Evolutionary conservation across 2,113 vertebrate genomes (phyloP).

Genomic region (Amphilophus citrinellus): DNA sequence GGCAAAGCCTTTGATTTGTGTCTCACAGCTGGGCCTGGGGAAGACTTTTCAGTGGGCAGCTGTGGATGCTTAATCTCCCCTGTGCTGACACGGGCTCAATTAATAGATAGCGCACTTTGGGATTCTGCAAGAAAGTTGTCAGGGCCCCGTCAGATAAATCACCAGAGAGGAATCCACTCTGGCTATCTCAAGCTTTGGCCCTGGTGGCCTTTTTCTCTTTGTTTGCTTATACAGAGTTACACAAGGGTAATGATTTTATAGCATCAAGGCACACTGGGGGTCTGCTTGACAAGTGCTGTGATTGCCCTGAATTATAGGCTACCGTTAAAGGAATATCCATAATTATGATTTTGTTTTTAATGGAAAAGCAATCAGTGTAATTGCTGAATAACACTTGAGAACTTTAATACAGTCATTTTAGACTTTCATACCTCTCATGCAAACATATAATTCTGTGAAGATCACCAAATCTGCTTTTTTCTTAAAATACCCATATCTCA

Average conservation of each 20-base stretch:
- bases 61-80: slow-evolving; percentile 83
- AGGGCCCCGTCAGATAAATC: slow-evolving; percentile 80
- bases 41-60: slow-evolving; percentile 79
- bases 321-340: slow-evolving; percentile 16
- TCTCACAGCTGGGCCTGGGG: slow-evolving; percentile 75
- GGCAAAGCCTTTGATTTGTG: slow-evolving; percentile 78
- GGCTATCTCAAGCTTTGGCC: slow-evolving; percentile 62
- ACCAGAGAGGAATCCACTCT: slow-evolving; percentile 74
- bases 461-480: slow-evolving; percentile 11
- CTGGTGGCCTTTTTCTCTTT: slow-evolving; percentile 52
- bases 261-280: not conserved
- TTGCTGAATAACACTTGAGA: slow-evolving; percentile 3
- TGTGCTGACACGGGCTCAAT: slow-evolving; percentile 82
- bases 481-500: not conserved
- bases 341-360: slow-evolving; percentile 42
- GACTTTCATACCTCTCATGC: slow-evolving; percentile 4
- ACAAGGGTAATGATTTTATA: slow-evolving; percentile 48
- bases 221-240: slow-evolving; percentile 65
- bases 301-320: slow-evolving; percentile 37
- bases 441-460: slow-evolving; percentile 11
- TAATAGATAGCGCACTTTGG: slow-evolving; percentile 84
- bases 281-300: slow-evolving; percentile 38
- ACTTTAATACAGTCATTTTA: slow-evolving; percentile 18
- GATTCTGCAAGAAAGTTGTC: slow-evolving; percentile 83
- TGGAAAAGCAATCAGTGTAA: slow-evolving; percentile 29